phyloP scores from a whole-genome alignment of 2,888 invertebrate species.

The Hyposoter dolosus region DNA sequence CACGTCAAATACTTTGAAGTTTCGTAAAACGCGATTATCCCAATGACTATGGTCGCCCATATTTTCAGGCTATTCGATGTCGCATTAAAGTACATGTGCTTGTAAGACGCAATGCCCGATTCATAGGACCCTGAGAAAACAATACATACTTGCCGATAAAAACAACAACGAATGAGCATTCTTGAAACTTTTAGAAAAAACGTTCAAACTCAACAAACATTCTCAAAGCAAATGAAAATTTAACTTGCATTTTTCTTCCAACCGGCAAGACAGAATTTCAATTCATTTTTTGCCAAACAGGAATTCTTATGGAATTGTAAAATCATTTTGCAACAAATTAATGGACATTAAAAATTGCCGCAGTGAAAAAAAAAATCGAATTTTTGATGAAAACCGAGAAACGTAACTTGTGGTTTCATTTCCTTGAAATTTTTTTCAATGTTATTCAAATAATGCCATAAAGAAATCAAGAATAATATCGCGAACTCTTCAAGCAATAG shows the following conservation, averaged over 20 bases:
- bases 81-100: conserved; percentile 90
- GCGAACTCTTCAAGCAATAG: not conserved
- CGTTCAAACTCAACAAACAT: not conserved
- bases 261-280: not conserved
- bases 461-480: not conserved
- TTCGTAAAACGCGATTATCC: conserved; percentile 88
- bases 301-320: not conserved
- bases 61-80: conserved; percentile 89
- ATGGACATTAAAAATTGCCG: not conserved
- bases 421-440: not conserved
- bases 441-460: not conserved
- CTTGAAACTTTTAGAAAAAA: not conserved
- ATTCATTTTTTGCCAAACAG: not conserved
- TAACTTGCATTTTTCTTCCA: not conserved
- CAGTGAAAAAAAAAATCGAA: too few relatives aligned
- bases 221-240: not conserved
- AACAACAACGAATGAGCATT: not conserved
- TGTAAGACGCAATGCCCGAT: conserved; percentile 89
- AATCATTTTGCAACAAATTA: not conserved
- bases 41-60: conserved; percentile 88
- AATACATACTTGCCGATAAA: not conserved
- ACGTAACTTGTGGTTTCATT: not conserved
- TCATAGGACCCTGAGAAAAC: conserved; percentile 87
- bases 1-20: conserved; percentile 86
- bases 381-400: not conserved